Base-by-base conservation (phyloP, 1,140 invertebrate genomes). In the Drosophila saltans region DNA sequence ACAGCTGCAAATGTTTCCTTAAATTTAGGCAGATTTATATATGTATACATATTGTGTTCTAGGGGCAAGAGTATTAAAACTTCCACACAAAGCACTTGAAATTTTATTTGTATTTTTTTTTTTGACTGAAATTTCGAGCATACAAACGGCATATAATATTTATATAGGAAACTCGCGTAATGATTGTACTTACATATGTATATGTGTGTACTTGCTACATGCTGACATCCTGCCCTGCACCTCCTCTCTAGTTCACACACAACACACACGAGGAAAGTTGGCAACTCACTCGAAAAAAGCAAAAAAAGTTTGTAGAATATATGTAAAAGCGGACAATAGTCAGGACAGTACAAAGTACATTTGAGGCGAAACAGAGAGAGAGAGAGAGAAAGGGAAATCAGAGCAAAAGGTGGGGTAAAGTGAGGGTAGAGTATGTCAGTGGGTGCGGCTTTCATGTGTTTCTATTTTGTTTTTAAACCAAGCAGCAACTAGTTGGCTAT, bases 121-220 rank as follows among this genome's bases (percentile, higher is more conserved):
- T 52, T 52, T 71, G 69, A 40, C 56, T 71, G 30, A 52, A 63
- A 63, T 28, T 43, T 21, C 21, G 26, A 10, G 16, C 61, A 45
- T 45, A 45, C 40, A 52, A 52, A 40, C 60, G 61, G 66, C 72
- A 71, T 78, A 64, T 60, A 71, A 84, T 88, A 80, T 66, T 69
- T 69, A 64, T 79, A 69, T 71, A 69, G 61, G 30, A 66, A 67
- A 52, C 69, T 78, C 76, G 76, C 83, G 72, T 86, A 88, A 86
- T 86, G 83, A 88, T 88, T 88, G 80, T 88, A 80, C 84, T 88
- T 80, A 88, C 84, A 88, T 68, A 78, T 88, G 84, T 89, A 83
- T 83, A 83, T 81, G 80, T 81, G 60, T 52, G 45, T 52, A 77
- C 78, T 74, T 62, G 24, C 77, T 68, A 77, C 77, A 77, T 69